phyloP scores from a whole-genome alignment of 2,113 vertebrate genomes.

The Indicator indicator region DNA sequence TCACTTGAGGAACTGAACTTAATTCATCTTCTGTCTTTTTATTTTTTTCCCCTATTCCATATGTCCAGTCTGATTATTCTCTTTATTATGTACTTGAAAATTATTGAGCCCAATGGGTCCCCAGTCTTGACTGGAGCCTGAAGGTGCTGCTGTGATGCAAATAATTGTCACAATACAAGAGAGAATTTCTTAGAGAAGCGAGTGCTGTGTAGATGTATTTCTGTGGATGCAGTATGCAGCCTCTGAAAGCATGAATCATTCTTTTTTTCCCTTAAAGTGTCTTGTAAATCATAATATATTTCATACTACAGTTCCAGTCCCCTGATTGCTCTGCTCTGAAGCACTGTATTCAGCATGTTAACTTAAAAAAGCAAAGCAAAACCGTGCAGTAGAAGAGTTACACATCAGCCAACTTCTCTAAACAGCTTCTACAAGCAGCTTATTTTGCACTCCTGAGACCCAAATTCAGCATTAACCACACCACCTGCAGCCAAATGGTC shows the following conservation, averaged over 20 bases:
- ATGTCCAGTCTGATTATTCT: neutral
- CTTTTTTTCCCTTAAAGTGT: neutral
- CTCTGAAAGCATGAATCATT: neutral
- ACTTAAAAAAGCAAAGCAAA: neutral
- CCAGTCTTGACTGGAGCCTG: neutral
- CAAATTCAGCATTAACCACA: neutral
- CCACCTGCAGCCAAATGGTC: neutral
- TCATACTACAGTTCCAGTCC: neutral
- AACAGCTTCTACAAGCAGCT: neutral
- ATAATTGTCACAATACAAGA: neutral
- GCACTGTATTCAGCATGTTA: neutral
- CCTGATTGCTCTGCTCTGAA: neutral
- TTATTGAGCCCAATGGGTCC: rapidly evolving
- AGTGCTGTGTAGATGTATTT: neutral
- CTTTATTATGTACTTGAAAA: neutral
- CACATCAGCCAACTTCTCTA: neutral
- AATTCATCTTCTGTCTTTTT: neutral
- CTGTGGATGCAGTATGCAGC: neutral
- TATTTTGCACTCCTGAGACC: neutral
- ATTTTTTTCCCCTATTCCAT: neutral
- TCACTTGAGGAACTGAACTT: neutral
- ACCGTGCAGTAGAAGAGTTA: neutral
- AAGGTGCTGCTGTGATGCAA: neutral
- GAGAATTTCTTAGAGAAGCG: neutral
- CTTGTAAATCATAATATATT: neutral